These are phyloP conservation scores for Rhombomys opimus DNA, from an alignment of 2,113 vertebrate species.

Conservation along the genomic window DNA sequence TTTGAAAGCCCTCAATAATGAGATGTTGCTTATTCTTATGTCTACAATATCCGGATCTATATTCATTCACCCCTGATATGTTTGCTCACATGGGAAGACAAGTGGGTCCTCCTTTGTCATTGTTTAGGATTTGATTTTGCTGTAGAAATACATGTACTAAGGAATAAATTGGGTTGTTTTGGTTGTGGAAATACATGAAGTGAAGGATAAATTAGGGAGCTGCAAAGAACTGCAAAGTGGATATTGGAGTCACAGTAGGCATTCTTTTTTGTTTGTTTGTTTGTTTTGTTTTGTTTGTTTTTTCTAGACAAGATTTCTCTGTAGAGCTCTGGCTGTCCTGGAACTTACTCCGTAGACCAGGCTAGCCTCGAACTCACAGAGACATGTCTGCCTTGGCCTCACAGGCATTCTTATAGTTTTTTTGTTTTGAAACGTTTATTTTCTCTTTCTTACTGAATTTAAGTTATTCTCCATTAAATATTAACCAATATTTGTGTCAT, in stretches of 20 bases:
- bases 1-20: not conserved
- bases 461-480: too few species aligned
- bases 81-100: not conserved
- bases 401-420: not conserved
- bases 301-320: too few species aligned
- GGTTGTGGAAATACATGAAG: not conserved
- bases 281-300: too few species aligned
- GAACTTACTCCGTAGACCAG: too few species aligned
- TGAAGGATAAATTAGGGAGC: not conserved
- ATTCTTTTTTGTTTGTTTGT: too few species aligned
- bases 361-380: too few species aligned
- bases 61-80: not conserved
- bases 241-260: not conserved
- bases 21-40: not conserved
- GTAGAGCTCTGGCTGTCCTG: too few species aligned
- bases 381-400: too few species aligned
- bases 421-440: conserved; percentile 43
- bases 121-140: not conserved
- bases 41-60: not conserved
- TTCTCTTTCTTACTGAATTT: not conserved
- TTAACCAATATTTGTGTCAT: too few species aligned
- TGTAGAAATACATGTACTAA: not conserved
- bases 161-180: not conserved
- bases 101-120: not conserved
- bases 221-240: not conserved